Evolutionary conservation across 2,888 invertebrate genomes (phyloP).

Genomic region (Orthosia gracilis): DNA sequence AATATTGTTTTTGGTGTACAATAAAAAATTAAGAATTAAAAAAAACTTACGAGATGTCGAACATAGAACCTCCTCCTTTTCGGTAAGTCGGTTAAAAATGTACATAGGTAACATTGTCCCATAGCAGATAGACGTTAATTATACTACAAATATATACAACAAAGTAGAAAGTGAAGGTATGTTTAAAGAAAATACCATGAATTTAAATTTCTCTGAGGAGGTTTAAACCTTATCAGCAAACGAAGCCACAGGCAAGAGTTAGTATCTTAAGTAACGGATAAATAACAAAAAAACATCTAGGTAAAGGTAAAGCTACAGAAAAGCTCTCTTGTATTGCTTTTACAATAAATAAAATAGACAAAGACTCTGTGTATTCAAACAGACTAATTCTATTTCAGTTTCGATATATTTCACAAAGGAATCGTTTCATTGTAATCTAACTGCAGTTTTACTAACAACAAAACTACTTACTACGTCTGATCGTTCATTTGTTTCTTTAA

Average conservation of each 20-base stretch:
- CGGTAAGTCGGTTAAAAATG: no score
- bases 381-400: conserved; percentile 36
- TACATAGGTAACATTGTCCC: background rate
- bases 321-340: conserved; percentile 1
- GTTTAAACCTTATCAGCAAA: background rate
- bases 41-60: no score
- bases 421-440: conserved; percentile 34
- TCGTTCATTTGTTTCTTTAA: conserved; percentile 1
- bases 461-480: background rate
- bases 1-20: no score
- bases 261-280: background rate
- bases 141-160: background rate
- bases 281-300: conserved; percentile 3
- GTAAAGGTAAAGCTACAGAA: background rate
- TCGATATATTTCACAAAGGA: conserved; percentile 38
- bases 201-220: background rate
- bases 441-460: conserved; percentile 30
- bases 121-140: background rate
- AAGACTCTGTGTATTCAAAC: conserved; percentile 31
- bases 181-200: background rate
- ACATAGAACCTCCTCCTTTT: no score
- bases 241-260: background rate
- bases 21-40: no score
- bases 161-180: background rate
- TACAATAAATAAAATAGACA: conserved; percentile 38